Percentiles rank a stretch among this genome's conserved stretches.
phyloP scores from a whole-genome alignment of 92 coral and sea anemone genomes.

The Porites divaricata region DNA sequence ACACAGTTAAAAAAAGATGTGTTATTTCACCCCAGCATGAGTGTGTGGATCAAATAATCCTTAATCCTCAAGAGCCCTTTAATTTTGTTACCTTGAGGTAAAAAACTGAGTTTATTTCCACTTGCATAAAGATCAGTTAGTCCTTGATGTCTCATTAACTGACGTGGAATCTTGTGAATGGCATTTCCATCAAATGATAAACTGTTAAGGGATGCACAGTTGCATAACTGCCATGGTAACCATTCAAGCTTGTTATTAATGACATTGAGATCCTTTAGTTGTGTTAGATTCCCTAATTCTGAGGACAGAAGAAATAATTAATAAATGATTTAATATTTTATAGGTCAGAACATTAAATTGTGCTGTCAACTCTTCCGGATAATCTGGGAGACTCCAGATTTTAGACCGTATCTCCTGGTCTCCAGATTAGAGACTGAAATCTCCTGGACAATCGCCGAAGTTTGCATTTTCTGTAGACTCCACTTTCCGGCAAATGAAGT shows the following conservation, averaged over 20 bases:
- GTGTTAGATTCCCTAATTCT: conserved; percentile 66
- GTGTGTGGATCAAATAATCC: no score
- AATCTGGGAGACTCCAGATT: no score
- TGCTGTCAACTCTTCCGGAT: no score
- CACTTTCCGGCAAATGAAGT: no score
- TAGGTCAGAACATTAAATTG: no score
- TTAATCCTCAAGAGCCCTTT: background rate
- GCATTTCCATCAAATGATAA: conserved; percentile 64
- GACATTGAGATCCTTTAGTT: conserved; percentile 69
- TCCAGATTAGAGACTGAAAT: no score
- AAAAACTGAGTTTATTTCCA: conserved; percentile 47
- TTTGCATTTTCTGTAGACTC: no score
- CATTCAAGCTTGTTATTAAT: conserved; percentile 63
- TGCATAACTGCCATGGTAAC: conserved; percentile 72
- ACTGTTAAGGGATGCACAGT: conserved; percentile 55
- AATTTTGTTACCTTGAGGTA: conserved; percentile 65
- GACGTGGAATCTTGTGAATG: conserved; percentile 61
- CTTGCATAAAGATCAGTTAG: conserved; percentile 64
- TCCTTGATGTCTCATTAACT: conserved; percentile 42
- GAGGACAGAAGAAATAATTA: background rate
- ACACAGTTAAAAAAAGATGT: no score
- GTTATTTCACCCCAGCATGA: no score
- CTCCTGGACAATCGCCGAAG: no score
- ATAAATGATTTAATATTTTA: no score
- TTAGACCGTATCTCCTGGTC: no score